Evolutionary conservation across 2,888 invertebrate species (phyloP).

Genomic region (Trichogramma evanescens): DNA sequence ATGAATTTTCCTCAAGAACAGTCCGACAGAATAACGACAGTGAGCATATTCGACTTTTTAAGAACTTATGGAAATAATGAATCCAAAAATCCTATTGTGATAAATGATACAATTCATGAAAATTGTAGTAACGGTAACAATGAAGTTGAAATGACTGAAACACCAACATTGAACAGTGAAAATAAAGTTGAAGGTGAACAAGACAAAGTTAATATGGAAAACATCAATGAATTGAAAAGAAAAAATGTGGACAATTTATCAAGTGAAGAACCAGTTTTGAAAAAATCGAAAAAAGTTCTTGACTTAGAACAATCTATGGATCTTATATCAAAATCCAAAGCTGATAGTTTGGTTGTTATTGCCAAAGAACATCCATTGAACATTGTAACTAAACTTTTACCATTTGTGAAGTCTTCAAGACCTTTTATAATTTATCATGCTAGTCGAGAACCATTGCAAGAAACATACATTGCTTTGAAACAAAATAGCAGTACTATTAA

Average conservation of each 20-base stretch:
- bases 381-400: constrained; percentile 66
- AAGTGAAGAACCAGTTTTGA: constrained; percentile 28
- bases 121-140: neutral
- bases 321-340: constrained; percentile 54
- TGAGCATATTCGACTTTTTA: constrained; percentile 70
- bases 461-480: constrained; percentile 74
- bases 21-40: constrained; percentile 62
- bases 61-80: constrained; percentile 60
- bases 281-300: constrained; percentile 62
- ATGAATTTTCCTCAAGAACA: constrained; percentile 74
- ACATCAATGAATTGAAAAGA: constrained; percentile 27
- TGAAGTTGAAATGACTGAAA: neutral
- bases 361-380: constrained; percentile 81
- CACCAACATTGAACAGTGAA: too few relatives aligned
- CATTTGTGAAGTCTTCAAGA: constrained; percentile 73
- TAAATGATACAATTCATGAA: neutral
- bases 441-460: constrained; percentile 76
- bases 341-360: constrained; percentile 71
- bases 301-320: constrained; percentile 63
- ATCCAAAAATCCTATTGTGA: constrained; percentile 13
- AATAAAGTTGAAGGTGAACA: constrained; percentile 5
- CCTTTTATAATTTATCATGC: constrained; percentile 80
- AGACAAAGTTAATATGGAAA: neutral
- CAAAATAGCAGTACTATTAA: constrained; percentile 64
- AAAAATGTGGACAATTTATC: constrained; percentile 32